phyloP scores from a whole-genome alignment of 2,797 vertebrate genomes.

The Oreonectes daqikongensis region DNA sequence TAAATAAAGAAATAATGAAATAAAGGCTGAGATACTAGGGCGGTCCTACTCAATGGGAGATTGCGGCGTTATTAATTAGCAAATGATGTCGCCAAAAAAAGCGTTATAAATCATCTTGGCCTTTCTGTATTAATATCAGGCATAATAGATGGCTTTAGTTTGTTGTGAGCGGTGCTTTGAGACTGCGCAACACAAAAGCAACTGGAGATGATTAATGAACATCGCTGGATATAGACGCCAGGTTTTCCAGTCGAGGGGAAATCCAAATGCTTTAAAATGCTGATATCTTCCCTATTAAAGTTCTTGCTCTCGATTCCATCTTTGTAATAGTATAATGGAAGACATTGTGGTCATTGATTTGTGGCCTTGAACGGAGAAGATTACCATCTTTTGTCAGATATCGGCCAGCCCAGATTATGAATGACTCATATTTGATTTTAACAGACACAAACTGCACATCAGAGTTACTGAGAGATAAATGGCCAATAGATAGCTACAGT shows the following conservation, averaged over 20 bases:
- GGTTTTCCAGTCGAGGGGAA: slow-evolving; percentile 32
- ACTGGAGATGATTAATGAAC: slow-evolving; percentile 51
- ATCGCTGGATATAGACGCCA: slow-evolving; percentile 42
- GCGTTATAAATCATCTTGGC: slow-evolving; percentile 51
- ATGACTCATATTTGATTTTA: slow-evolving; percentile 52
- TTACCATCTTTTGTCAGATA: slow-evolving; percentile 56
- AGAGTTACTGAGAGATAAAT: slow-evolving; percentile 49
- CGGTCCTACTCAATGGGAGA: slow-evolving; percentile 18
- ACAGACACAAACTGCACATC: slow-evolving; percentile 43
- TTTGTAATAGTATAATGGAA: slow-evolving; percentile 51
- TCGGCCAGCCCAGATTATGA: slow-evolving; percentile 48
- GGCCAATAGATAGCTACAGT: slow-evolving; percentile 27
- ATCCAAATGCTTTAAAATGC: slow-evolving; percentile 28
- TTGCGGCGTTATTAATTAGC: slow-evolving; percentile 50
- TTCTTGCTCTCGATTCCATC: slow-evolving; percentile 27
- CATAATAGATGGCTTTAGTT: slow-evolving; percentile 47
- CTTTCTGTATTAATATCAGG: slow-evolving; percentile 49
- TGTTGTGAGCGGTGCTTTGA: slow-evolving; percentile 46
- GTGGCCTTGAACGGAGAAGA: slow-evolving; percentile 51
- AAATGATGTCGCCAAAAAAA: slow-evolving; percentile 44
- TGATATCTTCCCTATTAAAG: slow-evolving; percentile 24
- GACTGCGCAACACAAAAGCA: slow-evolving; percentile 47
- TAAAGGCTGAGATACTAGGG: slow-evolving; percentile 35
- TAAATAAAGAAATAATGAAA: slow-evolving; percentile 10
- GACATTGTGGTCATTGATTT: slow-evolving; percentile 51